A percentile compares a stretch with the other conserved stretches of the same genome.
These are phyloP conservation scores for Omphaloscelis lunosa DNA, from an alignment of 2,888 invertebrate species.

Conservation along the genomic window DNA sequence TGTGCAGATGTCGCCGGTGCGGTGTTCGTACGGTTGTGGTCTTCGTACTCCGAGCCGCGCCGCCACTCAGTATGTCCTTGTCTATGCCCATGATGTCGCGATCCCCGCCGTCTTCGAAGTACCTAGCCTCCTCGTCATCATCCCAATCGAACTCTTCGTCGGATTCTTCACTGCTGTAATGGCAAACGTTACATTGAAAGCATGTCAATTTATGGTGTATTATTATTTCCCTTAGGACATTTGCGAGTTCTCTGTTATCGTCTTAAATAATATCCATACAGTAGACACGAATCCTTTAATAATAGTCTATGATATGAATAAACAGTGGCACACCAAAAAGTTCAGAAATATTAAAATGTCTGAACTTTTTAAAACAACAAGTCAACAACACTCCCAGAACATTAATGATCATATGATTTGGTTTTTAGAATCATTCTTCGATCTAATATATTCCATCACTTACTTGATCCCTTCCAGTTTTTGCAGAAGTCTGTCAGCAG, in stretches of 20 bases:
- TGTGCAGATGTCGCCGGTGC: conserved; percentile 89
- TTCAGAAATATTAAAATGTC: not conserved
- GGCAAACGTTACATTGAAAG: not conserved
- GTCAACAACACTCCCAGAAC: not conserved
- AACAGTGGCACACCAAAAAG: not conserved
- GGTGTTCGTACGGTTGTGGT: conserved; percentile 74
- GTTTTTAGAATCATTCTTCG: not conserved
- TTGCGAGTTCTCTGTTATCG: not conserved
- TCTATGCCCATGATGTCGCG: conserved; percentile 84
- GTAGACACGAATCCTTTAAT: not conserved
- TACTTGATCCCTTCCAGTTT: conserved; percentile 84
- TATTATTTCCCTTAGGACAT: not conserved
- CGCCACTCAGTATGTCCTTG: conserved; percentile 74
- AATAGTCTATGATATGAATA: not conserved
- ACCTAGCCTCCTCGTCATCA: conserved; percentile 77
- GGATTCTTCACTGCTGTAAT: conserved; percentile 67
- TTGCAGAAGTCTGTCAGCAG: conserved; percentile 79
- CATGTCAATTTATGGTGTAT: not conserved
- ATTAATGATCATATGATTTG: not conserved
- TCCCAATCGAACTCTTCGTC: conserved; percentile 81
- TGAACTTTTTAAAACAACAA: not conserved
- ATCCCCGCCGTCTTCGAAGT: conserved; percentile 80
- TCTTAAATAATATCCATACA: not conserved
- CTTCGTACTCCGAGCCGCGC: conserved; percentile 58
- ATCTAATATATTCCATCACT: conserved; percentile 37